Conservation (phyloP, 2,888 invertebrate species). For the Melieria crassipennis region DNA sequence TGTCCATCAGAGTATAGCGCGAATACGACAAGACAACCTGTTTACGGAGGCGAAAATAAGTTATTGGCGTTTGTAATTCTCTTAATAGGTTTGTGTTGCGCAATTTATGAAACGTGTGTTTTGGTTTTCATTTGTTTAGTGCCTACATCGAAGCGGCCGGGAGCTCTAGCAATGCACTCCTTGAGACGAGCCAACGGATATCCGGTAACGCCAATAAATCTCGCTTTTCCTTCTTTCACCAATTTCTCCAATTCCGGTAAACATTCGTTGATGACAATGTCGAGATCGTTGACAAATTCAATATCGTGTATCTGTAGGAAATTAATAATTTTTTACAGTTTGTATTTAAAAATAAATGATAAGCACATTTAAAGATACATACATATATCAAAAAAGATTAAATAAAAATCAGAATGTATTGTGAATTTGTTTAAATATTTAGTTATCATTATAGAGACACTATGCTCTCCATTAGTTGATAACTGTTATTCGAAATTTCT, state of each 20-base stretch:
- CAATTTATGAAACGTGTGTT: background rate
- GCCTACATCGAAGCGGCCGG: constrained; percentile 62
- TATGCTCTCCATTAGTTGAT: too few relatives aligned
- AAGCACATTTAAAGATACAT: background rate
- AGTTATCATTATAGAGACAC: background rate
- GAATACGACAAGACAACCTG: constrained; percentile 71
- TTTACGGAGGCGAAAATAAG: background rate
- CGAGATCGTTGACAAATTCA: constrained; percentile 82
- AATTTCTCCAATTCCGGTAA: constrained; percentile 82
- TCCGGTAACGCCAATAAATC: constrained; percentile 86
- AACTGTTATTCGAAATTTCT: too few relatives aligned
- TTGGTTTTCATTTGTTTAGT: constrained; percentile 29
- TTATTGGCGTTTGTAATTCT: background rate
- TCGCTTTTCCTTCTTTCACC: constrained; percentile 77
- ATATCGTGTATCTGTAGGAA: constrained; percentile 84
- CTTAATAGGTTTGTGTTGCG: background rate
- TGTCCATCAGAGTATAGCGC: constrained; percentile 82
- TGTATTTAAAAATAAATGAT: too few relatives aligned
- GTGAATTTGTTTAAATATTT: background rate
- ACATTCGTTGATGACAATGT: constrained; percentile 84
- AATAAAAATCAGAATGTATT: too few relatives aligned
- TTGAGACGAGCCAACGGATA: constrained; percentile 83
- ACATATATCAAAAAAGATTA: background rate
- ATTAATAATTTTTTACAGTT: constrained; percentile 31
- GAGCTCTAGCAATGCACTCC: constrained; percentile 75